Percentiles rank a stretch among this genome's conserved stretches.
Evolutionary conservation across 2,888 invertebrate species (phyloP).

Genomic region (Hermodice carunculata): DNA sequence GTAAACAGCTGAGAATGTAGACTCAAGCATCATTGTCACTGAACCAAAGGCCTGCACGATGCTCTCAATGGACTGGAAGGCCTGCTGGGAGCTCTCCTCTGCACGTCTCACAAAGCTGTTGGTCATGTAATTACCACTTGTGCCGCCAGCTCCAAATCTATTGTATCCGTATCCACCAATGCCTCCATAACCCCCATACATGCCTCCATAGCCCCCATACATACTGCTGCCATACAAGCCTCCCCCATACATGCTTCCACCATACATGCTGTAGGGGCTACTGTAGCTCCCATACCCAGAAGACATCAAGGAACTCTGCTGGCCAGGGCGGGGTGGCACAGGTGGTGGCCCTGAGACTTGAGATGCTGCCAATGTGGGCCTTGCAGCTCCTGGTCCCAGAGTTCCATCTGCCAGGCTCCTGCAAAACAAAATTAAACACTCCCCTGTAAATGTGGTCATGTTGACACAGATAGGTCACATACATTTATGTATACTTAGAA

Average conservation of each 20-base stretch:
- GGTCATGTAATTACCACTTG: conserved; percentile 10
- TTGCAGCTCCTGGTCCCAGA: too few species aligned
- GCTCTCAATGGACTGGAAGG: conserved; percentile 95
- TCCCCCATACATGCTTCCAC: conserved; percentile 44
- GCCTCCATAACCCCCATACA: conserved; percentile 35
- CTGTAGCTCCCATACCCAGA: conserved; percentile 21
- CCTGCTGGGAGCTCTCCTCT: conserved; percentile 90
- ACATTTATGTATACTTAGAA: too few species aligned
- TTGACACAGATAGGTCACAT: too few species aligned
- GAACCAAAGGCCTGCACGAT: conserved; percentile 92
- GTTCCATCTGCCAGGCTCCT: too few species aligned
- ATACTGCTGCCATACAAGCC: conserved; percentile 37
- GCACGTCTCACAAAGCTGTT: conserved; percentile 82
- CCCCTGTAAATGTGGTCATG: too few species aligned
- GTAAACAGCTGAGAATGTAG: conserved; percentile 94
- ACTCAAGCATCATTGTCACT: conserved; percentile 96
- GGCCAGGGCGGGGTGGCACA: conserved; percentile 23
- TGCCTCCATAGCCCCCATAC: conserved; percentile 45
- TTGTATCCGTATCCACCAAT: conserved; percentile 45
- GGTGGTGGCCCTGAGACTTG: conserved; percentile 23
- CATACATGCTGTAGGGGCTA: conserved; percentile 21
- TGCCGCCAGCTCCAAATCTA: conserved; percentile 41
- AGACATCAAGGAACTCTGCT: not conserved
- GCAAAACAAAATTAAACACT: too few species aligned
- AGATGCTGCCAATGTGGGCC: not conserved